These are phyloP conservation scores for Neelides sp. DNA, from an alignment of 1,140 invertebrate species.

Conservation along the genomic window DNA sequence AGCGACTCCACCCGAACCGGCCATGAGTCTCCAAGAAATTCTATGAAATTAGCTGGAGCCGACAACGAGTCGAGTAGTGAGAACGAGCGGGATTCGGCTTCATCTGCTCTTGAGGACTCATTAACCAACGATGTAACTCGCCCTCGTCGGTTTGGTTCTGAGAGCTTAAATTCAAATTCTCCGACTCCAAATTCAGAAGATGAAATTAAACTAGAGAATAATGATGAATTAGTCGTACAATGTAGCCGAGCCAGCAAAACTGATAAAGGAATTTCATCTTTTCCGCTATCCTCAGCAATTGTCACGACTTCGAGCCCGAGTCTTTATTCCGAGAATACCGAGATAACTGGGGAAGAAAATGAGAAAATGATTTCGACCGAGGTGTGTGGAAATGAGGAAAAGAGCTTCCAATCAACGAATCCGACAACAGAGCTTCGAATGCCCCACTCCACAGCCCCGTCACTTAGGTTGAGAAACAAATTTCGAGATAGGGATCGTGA, in stretches of 20 bases:
- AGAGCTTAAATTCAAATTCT: too few species aligned
- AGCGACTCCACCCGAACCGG: slow-evolving; percentile 19
- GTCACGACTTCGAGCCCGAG: neutral
- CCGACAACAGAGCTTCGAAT: neutral
- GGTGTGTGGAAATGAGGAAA: neutral
- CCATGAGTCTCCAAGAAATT: slow-evolving; percentile 20
- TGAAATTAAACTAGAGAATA: too few species aligned
- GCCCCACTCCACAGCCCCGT: slow-evolving; percentile 7
- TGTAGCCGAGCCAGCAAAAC: too few species aligned
- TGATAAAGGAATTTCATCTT: too few species aligned
- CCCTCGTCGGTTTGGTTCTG: too few species aligned
- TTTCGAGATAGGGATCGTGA: slow-evolving; percentile 17
- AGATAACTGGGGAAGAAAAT: too few species aligned
- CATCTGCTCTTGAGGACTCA: neutral
- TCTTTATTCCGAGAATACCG: too few species aligned
- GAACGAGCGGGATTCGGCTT: neutral
- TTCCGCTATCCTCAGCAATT: neutral
- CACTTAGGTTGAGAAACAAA: slow-evolving; percentile 20
- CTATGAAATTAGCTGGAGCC: slow-evolving; percentile 6
- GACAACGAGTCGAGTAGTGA: neutral
- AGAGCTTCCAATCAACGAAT: neutral
- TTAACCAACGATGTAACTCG: too few species aligned
- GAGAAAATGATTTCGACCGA: too few species aligned
- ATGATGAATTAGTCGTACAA: too few species aligned
- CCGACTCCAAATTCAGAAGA: too few species aligned